A percentile compares a stretch with the other conserved stretches of the same genome.
Evolutionary conservation across 2,113 vertebrate species (phyloP).

Genomic region (Lontra canadensis): DNA sequence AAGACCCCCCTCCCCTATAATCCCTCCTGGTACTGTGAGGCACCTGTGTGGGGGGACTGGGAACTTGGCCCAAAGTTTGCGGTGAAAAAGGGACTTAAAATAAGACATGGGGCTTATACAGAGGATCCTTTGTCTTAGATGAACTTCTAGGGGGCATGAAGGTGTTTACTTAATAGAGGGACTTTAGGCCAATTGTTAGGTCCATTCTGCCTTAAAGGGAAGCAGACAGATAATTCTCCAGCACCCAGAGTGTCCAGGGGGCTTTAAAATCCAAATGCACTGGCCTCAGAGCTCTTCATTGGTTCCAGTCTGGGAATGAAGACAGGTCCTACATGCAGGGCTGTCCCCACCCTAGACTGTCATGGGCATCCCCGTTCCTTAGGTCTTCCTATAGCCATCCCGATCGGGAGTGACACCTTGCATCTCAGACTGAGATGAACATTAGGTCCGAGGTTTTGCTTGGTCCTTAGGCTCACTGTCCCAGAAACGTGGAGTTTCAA

Average conservation of each 20-base stretch:
- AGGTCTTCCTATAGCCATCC: background rate
- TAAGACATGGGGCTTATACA: too few relatives aligned
- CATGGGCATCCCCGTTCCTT: fast-evolving
- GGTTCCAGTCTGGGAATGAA: background rate
- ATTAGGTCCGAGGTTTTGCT: background rate
- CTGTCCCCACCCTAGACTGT: background rate
- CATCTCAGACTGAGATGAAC: too few relatives aligned
- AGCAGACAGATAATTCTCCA: background rate
- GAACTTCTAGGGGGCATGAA: background rate
- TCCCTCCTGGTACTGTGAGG: background rate
- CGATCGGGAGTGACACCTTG: fast-evolving
- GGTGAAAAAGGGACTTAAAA: background rate
- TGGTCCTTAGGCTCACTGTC: background rate
- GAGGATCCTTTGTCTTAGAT: background rate
- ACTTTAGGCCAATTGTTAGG: background rate
- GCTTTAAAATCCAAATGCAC: background rate
- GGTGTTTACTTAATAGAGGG: background rate
- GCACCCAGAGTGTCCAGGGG: fast-evolving
- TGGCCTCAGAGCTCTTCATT: too few relatives aligned
- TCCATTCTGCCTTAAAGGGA: background rate
- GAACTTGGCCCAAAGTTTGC: background rate
- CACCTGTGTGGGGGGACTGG: too few relatives aligned
- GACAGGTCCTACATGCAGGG: too few relatives aligned
- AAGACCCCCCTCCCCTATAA: background rate
- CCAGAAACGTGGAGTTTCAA: background rate